A percentile compares a stretch with the other conserved stretches of the same genome.
phyloP scores from a whole-genome alignment of 2,888 invertebrate genomes.

The Phlogophora meticulosa region DNA sequence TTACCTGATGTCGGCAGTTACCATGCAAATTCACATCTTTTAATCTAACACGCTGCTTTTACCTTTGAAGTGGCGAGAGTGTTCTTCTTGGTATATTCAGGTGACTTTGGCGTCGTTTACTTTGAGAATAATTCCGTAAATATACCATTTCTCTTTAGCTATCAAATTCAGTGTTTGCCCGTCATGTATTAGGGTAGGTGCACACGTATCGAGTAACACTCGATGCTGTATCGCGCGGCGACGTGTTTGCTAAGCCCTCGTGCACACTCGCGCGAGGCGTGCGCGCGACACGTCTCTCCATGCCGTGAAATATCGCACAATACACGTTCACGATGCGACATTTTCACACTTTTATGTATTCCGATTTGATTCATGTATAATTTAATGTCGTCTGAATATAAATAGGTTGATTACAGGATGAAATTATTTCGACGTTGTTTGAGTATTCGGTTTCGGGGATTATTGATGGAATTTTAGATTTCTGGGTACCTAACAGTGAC shows the following conservation, averaged over 20 bases:
- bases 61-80: not conserved
- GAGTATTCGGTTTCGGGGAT: constrained; percentile 48
- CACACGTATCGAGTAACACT: constrained; percentile 64
- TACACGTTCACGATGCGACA: constrained; percentile 62
- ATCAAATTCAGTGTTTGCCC: constrained; percentile 58
- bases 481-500: constrained; percentile 17
- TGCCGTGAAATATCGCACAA: constrained; percentile 68
- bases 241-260: constrained; percentile 70
- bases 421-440: constrained; percentile 63
- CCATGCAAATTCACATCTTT: constrained; percentile 41
- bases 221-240: constrained; percentile 58
- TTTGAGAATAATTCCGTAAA: constrained; percentile 22
- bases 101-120: not conserved
- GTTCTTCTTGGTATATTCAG: not conserved
- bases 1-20: constrained; percentile 24
- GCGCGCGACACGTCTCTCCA: constrained; percentile 66
- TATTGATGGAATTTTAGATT: constrained; percentile 64
- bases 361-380: constrained; percentile 69
- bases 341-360: constrained; percentile 69
- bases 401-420: constrained; percentile 65
- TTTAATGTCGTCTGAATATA: constrained; percentile 70
- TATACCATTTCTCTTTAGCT: constrained; percentile 29
- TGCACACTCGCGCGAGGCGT: constrained; percentile 63
- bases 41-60: constrained; percentile 10
- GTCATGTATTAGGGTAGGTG: constrained; percentile 56